Evolutionary conservation across 2,113 vertebrate species (phyloP), one percentile per base, ranked within the genome.

Genomic region (Rissa tridactyla): DNA sequence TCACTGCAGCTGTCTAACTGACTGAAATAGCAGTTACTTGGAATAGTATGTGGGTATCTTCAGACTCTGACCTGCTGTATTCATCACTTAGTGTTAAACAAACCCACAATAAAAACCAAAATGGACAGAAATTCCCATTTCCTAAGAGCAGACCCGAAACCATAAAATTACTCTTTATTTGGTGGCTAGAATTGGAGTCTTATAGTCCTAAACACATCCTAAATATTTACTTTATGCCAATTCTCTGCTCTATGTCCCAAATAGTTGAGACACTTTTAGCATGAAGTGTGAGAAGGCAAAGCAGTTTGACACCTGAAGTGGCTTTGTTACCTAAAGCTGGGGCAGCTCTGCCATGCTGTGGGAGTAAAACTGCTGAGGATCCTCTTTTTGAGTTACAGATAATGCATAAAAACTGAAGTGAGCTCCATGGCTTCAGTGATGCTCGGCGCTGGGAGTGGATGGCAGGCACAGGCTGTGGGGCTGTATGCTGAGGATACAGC

Each of bases 51-150:
- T 30, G 79, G 29, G 9, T 82, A 40, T 89, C 82, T 94, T 83
- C 88, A 93, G 55, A n/a, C 22, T 81, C 82, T 86, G 57, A 84
- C 62, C 65, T 86, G 49, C 64, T 92, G 64, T 82, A 29, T 92
- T 49, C 55, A 68, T 88, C 70, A 49, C 44, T 91, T 79, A 69
- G 61, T 93, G 18, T 46, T 82, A 65, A 80, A 68, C 64, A 91
- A 66, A 1, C 11, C 23, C 32, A 82, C n/a, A 77, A 42, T 17
- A 71, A 64, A 78, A 66, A 71, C 29, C 38, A 21, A 83, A 92
- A 85, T 55, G 23, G 66, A 52, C 40, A 95, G 40, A 81, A 83
- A 54, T 58, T 52, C 16, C 19, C 25, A 21, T 84, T 92, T 95
- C 76, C 57, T 80, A 57, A 58, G 18, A 55, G 27, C 47, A 70